phyloP scores from a whole-genome alignment of 35 echinoderm and acorn worm genomes.

The Lytechinus variegatus region DNA sequence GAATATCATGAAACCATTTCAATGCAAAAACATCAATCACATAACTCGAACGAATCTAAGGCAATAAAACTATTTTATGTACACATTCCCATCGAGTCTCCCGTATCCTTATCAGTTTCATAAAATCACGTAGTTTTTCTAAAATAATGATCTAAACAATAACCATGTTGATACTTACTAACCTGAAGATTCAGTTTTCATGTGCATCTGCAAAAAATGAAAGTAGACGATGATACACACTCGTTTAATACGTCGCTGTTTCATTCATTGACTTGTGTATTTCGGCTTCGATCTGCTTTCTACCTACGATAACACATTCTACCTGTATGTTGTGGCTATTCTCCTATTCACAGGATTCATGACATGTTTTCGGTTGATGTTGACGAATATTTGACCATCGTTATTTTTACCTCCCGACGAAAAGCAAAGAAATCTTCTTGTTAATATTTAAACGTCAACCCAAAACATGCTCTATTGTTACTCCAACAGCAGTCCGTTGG shows the following conservation, averaged over 20 bases:
- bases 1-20: no score
- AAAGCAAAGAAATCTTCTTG: background rate
- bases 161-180: no score
- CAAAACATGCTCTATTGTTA: background rate
- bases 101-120: no score
- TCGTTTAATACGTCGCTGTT: background rate
- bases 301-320: background rate
- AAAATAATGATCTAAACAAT: no score
- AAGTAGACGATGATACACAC: background rate
- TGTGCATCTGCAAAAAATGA: background rate
- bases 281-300: background rate
- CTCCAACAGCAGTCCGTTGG: background rate
- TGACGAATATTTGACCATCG: background rate
- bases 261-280: background rate
- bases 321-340: background rate
- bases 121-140: no score
- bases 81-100: no score
- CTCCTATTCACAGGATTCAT: background rate
- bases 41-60: no score
- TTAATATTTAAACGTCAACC: background rate
- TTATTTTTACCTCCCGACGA: no score
- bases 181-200: no score
- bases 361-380: background rate
- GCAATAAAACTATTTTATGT: no score
- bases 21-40: no score